Evolutionary conservation across 2,113 vertebrate species (phyloP).

Genomic region (Crotophaga sulcirostris): DNA sequence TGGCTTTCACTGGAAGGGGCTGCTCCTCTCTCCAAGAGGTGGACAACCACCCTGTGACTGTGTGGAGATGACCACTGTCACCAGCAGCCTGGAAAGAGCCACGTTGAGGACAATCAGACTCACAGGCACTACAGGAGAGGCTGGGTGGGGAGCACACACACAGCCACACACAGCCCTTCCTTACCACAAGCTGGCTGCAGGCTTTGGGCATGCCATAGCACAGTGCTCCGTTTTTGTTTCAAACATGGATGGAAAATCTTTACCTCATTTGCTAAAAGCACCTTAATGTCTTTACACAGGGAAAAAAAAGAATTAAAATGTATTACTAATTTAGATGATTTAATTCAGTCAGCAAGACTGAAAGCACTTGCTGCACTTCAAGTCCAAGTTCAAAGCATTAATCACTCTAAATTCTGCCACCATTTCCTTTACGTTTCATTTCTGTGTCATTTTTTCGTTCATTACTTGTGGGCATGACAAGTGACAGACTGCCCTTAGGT

Average conservation of each 20-base stretch:
- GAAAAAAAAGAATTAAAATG: background rate
- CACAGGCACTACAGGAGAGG: rapidly evolving
- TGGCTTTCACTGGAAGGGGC: background rate
- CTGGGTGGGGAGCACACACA: too few species aligned
- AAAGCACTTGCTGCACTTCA: background rate
- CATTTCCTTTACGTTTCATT: background rate
- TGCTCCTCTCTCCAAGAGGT: background rate
- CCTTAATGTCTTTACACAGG: background rate
- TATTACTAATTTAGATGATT: background rate
- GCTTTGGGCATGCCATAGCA: background rate
- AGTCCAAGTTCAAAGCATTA: background rate
- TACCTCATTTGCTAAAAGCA: constrained; percentile 44
- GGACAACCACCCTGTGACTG: background rate
- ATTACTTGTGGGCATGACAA: background rate
- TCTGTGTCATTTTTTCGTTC: background rate
- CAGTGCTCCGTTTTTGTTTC: background rate
- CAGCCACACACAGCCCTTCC: rapidly evolving
- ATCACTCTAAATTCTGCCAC: background rate
- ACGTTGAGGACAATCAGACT: rapidly evolving
- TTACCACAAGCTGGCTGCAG: background rate
- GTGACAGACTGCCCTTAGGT: background rate
- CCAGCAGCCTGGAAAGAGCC: background rate
- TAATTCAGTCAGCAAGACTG: constrained; percentile 6
- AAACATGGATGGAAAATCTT: background rate
- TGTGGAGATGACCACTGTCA: background rate